A percentile compares a stretch with the other conserved stretches of the same genome.
phyloP scores from a whole-genome alignment of 2,888 invertebrate genomes.

The Thecophora atra region DNA sequence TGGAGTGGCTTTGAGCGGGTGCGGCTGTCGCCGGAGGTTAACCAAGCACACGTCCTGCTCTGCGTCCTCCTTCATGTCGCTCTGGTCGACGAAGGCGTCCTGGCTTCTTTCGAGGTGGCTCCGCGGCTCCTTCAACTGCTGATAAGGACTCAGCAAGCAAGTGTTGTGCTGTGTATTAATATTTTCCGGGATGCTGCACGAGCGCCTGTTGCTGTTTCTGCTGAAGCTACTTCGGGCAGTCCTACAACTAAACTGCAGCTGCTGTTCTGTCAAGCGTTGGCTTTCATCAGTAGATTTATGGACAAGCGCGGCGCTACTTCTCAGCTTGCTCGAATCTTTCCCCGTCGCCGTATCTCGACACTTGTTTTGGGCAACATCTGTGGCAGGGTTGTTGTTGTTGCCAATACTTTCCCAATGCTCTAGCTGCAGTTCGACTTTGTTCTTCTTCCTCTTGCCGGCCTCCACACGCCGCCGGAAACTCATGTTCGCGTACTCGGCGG shows the following conservation, averaged over 20 bases:
- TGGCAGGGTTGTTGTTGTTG: slow-evolving; percentile 35
- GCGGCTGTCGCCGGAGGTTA: slow-evolving; percentile 17
- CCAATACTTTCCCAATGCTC: slow-evolving; percentile 48
- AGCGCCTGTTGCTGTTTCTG: slow-evolving; percentile 26
- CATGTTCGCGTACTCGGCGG: slow-evolving; percentile 43
- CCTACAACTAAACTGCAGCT: slow-evolving; percentile 32
- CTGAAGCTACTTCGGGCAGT: slow-evolving; percentile 32
- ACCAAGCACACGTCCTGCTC: slow-evolving; percentile 10
- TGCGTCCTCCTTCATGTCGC: slow-evolving; percentile 28
- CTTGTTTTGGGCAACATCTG: slow-evolving; percentile 33
- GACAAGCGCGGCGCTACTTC: not conserved
- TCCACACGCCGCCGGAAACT: slow-evolving; percentile 41
- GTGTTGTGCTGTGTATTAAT: slow-evolving; percentile 40
- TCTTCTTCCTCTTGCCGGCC: slow-evolving; percentile 40
- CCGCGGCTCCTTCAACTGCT: not conserved
- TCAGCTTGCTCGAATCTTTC: not conserved
- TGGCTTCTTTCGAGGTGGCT: no score
- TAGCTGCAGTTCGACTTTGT: slow-evolving; percentile 47
- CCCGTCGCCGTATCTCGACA: slow-evolving; percentile 19
- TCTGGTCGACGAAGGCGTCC: not conserved
- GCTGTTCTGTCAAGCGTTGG: slow-evolving; percentile 19
- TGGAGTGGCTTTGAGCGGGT: slow-evolving; percentile 37
- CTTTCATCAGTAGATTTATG: slow-evolving; percentile 6
- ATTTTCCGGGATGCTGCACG: slow-evolving; percentile 42
- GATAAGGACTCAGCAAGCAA: not conserved